phyloP scores from a whole-genome alignment of 2,113 vertebrate species.

The pig (Sus scrofa) region T2T-Sscrofa CM000819.6:59226501-59227000 shows the following conservation, averaged over 20 bases:
- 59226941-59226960: neutral
- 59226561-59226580: neutral
- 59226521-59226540: neutral
- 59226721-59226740: constrained; percentile 5
- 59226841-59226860: neutral
- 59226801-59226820: neutral
- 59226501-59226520: neutral
- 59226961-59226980: neutral
- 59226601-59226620: neutral
- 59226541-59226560: neutral
- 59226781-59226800: neutral
- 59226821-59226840: neutral
- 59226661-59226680: neutral
- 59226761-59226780: neutral
- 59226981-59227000: neutral
- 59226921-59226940: neutral
- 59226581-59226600: neutral
- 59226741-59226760: neutral
- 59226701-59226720: neutral
- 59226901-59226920: neutral
- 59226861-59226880: neutral
- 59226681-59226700: neutral
- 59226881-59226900: neutral
- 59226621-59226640: neutral
- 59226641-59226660: neutral